phyloP scores from a whole-genome alignment of 2,113 vertebrate genomes.

The Megatriorchis doriae region DNA sequence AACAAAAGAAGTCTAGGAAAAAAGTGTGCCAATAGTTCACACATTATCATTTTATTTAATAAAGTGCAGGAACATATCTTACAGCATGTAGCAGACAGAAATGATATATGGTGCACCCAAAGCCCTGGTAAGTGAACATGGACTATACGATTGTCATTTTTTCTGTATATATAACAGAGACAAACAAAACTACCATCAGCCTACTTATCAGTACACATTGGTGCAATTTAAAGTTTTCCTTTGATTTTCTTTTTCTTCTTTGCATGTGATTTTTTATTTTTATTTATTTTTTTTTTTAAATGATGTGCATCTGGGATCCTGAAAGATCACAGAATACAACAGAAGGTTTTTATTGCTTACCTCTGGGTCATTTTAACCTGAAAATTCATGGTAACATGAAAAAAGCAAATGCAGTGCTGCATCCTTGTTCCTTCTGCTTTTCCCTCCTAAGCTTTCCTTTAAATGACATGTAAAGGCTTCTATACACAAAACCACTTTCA shows the following conservation, averaged over 20 bases:
- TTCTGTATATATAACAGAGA: neutral
- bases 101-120: neutral
- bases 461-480: neutral
- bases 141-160: accelerated
- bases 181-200: neutral
- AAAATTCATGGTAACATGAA: neutral
- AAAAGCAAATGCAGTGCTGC: neutral
- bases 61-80: neutral
- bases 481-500: neutral
- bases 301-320: neutral
- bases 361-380: neutral
- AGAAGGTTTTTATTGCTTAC: neutral
- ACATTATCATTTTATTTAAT: neutral
- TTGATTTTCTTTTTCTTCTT: neutral
- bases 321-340: neutral
- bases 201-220: neutral
- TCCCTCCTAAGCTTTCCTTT: neutral
- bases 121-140: neutral
- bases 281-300: neutral
- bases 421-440: neutral
- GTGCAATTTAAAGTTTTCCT: neutral
- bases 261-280: accelerated
- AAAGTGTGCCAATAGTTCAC: neutral
- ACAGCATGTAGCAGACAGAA: neutral
- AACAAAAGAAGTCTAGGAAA: neutral